Base-by-base conservation (phyloP, 2,113 vertebrate species). In the Toxotes chatareus region DNA sequence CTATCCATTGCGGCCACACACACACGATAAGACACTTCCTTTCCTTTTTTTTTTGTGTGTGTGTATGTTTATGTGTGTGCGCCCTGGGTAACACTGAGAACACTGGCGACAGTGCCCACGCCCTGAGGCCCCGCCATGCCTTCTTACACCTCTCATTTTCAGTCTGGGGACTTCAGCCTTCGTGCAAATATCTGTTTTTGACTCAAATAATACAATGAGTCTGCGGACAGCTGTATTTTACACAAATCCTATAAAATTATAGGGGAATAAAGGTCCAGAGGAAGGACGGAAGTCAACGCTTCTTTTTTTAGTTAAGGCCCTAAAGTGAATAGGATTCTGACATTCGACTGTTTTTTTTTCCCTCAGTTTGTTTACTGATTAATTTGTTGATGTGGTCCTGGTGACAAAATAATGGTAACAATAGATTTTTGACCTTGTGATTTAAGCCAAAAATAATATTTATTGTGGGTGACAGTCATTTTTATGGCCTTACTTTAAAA, bases 161-260 rank as follows among this genome's bases (percentile, higher is more conserved):
- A 89, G 92, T 92, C 92, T 93, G 90, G 86, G 84, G 74, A 89
- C 79, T 82, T 80, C 88, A 87, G 76, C 74, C 86, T 79, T 85
- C 32, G 46, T 81, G 89, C 89, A 93, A 91, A 94, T 93, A 86
- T 90, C 86, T 87, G 89, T 92, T 93, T 93, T 93, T 91, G 86
- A 87, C 82, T 88, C 66, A 90, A 91, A 93, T 89, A 92, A 88
- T 79, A 89, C 79, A 90, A 91, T 68, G 1, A 73, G 61, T 76
- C 67, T 76, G 68, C 47, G 83, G 79, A 86, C 91, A 85, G 78
- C 92, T 90, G 92, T 90, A 87, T 86, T 93, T 93, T 85, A 75
- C 85, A 76, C 84, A 92, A 93, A 92, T 91, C 89, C 91, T 79
- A 70, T 85, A 3, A 89, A 91, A 93, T 94, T 89, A 93, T 42